Conservation (phyloP, 2,888 invertebrate species). For the Cephus pygmeus region DNA sequence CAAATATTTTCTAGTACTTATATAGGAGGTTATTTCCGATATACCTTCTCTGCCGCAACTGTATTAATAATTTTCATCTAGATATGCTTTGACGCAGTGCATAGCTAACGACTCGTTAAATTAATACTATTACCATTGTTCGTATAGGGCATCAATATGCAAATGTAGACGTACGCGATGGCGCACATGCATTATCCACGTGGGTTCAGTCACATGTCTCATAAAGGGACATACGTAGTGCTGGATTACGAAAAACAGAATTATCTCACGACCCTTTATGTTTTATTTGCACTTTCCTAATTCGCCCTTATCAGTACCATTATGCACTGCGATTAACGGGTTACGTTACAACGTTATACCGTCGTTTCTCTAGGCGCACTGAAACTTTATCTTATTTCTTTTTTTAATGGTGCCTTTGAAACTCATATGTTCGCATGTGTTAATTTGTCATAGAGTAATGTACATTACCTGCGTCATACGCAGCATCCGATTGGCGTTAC, state of each 20-base stretch:
- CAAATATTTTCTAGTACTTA: background rate
- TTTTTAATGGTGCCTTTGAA: background rate
- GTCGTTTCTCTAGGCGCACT: background rate
- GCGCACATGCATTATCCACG: background rate
- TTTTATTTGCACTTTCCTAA: background rate
- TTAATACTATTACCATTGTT: background rate
- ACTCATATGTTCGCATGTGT: background rate
- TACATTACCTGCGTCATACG: background rate
- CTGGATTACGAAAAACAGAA: background rate
- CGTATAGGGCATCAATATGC: background rate
- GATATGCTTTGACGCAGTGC: background rate
- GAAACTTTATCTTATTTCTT: background rate
- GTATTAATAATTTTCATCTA: background rate
- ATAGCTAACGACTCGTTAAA: conserved; percentile 2
- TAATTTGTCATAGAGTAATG: background rate
- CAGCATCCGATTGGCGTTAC: background rate
- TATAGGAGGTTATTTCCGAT: background rate
- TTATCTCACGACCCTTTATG: background rate
- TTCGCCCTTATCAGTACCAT: background rate
- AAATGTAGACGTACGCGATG: background rate
- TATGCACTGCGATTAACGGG: background rate
- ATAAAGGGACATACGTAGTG: background rate
- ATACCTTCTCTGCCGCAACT: background rate
- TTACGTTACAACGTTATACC: background rate
- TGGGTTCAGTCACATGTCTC: background rate